Base-by-base conservation (phyloP, 2,888 invertebrate species). In the Hemistola chrysoprasaria region DNA sequence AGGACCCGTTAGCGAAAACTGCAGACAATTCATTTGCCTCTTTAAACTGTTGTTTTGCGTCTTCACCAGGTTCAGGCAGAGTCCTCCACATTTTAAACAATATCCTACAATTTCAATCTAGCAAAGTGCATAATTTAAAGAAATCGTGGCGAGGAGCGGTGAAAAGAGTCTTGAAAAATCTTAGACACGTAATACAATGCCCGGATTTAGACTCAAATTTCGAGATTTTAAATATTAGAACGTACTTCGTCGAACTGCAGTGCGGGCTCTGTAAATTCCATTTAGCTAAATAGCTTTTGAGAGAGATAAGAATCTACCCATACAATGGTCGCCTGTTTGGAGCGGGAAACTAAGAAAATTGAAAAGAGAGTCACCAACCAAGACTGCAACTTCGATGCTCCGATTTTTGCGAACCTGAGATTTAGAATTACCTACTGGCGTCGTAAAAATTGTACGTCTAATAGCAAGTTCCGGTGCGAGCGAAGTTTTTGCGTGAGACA, bases 281-380 rank as follows among this genome's bases (percentile, higher is more conserved):
- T 88, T 88, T 86, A 85, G 85, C 82, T 87, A 87, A 88, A 88
- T 87, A 87, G 87, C 86, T 87, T 87, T 86, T 78, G 75, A 76
- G 83, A 73, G 64, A 87, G 88, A 87, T 88, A 88, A 86, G 81
- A 81, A 88, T 88, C 88, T 85, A 77, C 80, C 75, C 84, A 85
- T 86, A 87, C 85, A 87, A 87, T 86, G 83, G 82, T 85, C 73
- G 68, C 81, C 69, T 79, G 72, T 71, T 82, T 74, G 71, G 71
- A 78, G 71, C 71, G 69, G 75, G 78, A 85, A 86, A 84, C 85
- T 86, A 85, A 87, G 87, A 85, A 87, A 88, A 88, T 88, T 88
- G 88, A 88, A 88, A 87, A 85, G 74, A 80, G 81, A 86, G 81
- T 86, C 80, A 83, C 84, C 80, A 74, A 80, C 80, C 77, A 73